Evolutionary conservation across 2,888 invertebrate species (phyloP).

Genomic region (Nyleta sp.): DNA sequence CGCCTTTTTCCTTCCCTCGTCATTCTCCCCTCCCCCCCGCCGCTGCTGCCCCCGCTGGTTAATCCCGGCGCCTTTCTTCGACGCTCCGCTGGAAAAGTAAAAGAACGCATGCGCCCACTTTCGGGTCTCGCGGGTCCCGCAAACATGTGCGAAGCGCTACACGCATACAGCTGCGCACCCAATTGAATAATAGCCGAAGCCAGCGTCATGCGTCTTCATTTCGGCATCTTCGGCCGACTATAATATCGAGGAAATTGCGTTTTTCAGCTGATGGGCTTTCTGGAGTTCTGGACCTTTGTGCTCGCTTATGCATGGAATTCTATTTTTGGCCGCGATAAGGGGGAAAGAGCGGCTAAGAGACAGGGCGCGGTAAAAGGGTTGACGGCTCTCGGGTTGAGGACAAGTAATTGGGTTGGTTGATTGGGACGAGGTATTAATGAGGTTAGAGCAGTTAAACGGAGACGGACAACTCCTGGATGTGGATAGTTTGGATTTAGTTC

Average conservation of each 20-base stretch:
- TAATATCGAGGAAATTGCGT: slow-evolving; percentile 62
- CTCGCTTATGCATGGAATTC: slow-evolving; percentile 52
- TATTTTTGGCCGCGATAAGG: slow-evolving; percentile 26
- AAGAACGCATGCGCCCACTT: slow-evolving; percentile 64
- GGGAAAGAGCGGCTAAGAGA: not conserved
- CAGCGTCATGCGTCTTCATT: slow-evolving; percentile 62
- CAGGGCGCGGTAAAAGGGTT: slow-evolving; percentile 25
- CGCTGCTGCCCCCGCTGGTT: slow-evolving; percentile 38
- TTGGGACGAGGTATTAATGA: slow-evolving; percentile 48
- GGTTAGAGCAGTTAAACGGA: slow-evolving; percentile 35
- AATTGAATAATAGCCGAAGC: slow-evolving; percentile 62
- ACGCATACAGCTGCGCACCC: slow-evolving; percentile 24
- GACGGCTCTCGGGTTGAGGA: not conserved
- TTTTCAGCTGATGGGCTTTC: slow-evolving; percentile 58
- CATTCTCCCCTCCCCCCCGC: slow-evolving; percentile 25
- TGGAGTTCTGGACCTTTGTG: slow-evolving; percentile 40
- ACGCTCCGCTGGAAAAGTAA: slow-evolving; percentile 37
- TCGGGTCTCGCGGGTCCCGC: slow-evolving; percentile 22
- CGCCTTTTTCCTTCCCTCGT: slow-evolving; percentile 22
- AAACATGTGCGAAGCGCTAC: slow-evolving; percentile 43
- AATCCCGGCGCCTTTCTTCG: slow-evolving; percentile 64
- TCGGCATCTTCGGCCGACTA: slow-evolving; percentile 53
- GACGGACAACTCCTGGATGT: not conserved
- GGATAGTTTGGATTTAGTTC: slow-evolving; percentile 4
- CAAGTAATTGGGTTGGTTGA: slow-evolving; percentile 44